Evolutionary conservation across 2,888 invertebrate genomes (phyloP).

Genomic region (Lasioglossum calceatum): DNA sequence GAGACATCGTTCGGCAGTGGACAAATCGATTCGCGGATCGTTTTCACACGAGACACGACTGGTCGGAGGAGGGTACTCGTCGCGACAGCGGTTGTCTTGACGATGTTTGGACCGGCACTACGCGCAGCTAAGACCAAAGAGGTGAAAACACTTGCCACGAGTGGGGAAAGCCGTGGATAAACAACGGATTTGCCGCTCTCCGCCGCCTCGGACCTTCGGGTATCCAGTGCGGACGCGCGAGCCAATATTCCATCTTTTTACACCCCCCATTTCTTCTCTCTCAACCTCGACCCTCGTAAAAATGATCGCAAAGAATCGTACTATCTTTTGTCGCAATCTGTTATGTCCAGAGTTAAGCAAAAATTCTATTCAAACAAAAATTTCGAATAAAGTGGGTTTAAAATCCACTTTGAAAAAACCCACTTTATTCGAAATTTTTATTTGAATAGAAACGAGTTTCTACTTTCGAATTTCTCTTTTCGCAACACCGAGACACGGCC

Average conservation of each 20-base stretch:
- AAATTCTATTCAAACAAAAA: no score
- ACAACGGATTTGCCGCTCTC: constrained; percentile 59
- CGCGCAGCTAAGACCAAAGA: constrained; percentile 54
- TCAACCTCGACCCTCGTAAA: not conserved
- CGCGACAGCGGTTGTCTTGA: constrained; percentile 37
- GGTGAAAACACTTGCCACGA: constrained; percentile 72
- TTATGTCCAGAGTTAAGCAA: not conserved
- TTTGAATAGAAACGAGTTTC: no score
- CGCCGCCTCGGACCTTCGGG: constrained; percentile 13
- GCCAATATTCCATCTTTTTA: not conserved
- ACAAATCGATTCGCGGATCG: not conserved
- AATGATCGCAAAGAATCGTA: not conserved
- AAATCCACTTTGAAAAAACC: no score
- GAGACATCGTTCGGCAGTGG: constrained; percentile 43
- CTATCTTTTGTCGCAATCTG: not conserved
- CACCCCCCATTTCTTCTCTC: not conserved
- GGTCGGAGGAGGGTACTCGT: constrained; percentile 37
- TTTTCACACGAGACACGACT: constrained; percentile 13
- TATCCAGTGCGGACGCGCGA: constrained; percentile 8
- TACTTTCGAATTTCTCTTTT: not conserved
- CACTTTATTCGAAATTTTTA: no score
- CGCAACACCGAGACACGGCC: not conserved
- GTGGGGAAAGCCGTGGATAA: constrained; percentile 74
- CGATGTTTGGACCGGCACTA: constrained; percentile 68
- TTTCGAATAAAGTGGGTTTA: no score